phyloP scores from a whole-genome alignment of 2,888 invertebrate species.

The Electrophaes corylata region DNA sequence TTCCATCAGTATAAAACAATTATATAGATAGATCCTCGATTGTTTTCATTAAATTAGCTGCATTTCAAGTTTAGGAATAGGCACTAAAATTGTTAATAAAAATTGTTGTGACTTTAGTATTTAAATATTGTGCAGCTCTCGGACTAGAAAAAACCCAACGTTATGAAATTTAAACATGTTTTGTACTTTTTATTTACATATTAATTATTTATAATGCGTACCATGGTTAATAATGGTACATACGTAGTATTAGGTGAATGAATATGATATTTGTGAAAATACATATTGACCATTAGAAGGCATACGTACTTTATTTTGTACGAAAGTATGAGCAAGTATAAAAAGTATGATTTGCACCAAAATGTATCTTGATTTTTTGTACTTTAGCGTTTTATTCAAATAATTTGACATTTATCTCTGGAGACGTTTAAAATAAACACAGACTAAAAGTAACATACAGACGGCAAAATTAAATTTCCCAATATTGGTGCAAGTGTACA shows the following conservation, averaged over 20 bases:
- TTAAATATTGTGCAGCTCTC: slow-evolving; percentile 17
- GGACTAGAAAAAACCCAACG: slow-evolving; percentile 33
- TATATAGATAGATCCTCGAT: slow-evolving; percentile 1
- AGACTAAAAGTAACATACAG: background rate
- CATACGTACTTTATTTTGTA: background rate
- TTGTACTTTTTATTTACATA: slow-evolving; percentile 28
- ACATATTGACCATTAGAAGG: slow-evolving; percentile 4
- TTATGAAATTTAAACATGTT: slow-evolving; percentile 24
- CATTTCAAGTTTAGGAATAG: slow-evolving; percentile 16
- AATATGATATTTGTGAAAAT: slow-evolving; percentile 8
- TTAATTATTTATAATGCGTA: slow-evolving; percentile 11
- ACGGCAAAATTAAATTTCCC: background rate
- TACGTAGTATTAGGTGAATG: background rate
- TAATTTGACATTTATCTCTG: background rate
- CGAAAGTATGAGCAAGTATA: background rate
- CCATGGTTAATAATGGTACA: slow-evolving; percentile 8
- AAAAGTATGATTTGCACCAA: background rate
- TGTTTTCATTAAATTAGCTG: background rate
- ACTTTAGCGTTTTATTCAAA: background rate
- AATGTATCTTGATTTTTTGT: background rate
- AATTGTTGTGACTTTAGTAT: slow-evolving; percentile 21
- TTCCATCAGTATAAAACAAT: too few relatives aligned
- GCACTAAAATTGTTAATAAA: slow-evolving; percentile 20
- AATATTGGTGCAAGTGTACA: background rate
- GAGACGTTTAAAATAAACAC: background rate